Evolutionary conservation across 2,888 invertebrate genomes (phyloP).

Genomic region (Tupiocoris notatus): DNA sequence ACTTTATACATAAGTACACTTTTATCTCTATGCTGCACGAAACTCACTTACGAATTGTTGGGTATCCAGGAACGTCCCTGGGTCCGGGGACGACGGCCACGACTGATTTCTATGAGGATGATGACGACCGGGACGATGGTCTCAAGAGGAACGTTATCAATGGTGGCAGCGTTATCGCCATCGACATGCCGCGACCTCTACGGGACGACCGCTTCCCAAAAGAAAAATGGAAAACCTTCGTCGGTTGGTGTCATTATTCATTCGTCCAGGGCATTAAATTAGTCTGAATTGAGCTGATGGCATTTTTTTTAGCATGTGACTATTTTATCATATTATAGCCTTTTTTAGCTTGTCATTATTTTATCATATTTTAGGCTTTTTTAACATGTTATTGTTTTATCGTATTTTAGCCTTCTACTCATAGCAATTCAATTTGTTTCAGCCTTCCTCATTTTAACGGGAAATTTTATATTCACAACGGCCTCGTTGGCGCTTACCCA

Average conservation of each 20-base stretch:
- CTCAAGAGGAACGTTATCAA: conserved; percentile 47
- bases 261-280: too few species aligned
- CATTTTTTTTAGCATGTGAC: too few species aligned
- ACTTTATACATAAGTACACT: too few species aligned
- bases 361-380: too few species aligned
- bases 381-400: too few species aligned
- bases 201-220: conserved; percentile 79
- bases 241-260: conserved; percentile 57
- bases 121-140: conserved; percentile 49
- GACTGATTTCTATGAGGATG: conserved; percentile 43
- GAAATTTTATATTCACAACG: conserved; percentile 65
- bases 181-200: conserved; percentile 66
- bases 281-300: too few species aligned
- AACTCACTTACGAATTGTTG: too few species aligned
- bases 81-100: conserved; percentile 29
- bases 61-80: conserved; percentile 29
- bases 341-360: too few species aligned
- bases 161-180: conserved; percentile 59
- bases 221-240: conserved; percentile 78
- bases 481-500: conserved; percentile 80
- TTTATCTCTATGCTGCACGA: too few species aligned
- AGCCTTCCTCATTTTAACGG: conserved; percentile 64
- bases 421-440: too few species aligned
- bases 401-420: too few species aligned
- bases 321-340: too few species aligned